Evolutionary conservation across 2,113 vertebrate genomes (phyloP).

Genomic region (Ophiodon elongatus): DNA sequence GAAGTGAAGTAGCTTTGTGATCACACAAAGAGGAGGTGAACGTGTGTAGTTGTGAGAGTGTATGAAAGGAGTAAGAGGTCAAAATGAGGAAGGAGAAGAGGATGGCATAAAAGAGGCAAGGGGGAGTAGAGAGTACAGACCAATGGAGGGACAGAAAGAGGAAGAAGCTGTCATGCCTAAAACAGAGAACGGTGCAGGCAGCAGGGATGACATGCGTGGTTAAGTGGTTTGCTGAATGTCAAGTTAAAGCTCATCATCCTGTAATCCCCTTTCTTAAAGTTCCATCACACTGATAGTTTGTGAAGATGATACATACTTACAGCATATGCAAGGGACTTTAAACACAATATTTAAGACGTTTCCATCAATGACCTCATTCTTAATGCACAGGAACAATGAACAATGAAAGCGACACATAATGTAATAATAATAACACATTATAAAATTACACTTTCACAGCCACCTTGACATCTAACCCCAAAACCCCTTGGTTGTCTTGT

Average conservation of each 20-base stretch:
- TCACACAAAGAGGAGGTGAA: conserved; percentile 11
- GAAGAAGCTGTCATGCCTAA: conserved; percentile 22
- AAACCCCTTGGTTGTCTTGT: not conserved
- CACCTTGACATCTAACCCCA: not conserved
- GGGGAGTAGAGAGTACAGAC: conserved; percentile 20
- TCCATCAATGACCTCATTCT: conserved; percentile 3
- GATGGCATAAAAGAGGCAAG: conserved; percentile 13
- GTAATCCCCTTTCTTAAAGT: conserved; percentile 46
- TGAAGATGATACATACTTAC: not conserved
- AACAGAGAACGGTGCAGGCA: conserved; percentile 47
- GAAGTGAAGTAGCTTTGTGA: not conserved
- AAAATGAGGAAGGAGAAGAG: conserved; percentile 32
- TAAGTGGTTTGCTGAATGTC: conserved; percentile 64
- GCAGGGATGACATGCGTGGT: conserved; percentile 49
- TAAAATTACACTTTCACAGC: not conserved
- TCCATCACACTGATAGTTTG: conserved; percentile 19
- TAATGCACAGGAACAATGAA: not conserved
- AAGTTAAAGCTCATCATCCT: conserved; percentile 51
- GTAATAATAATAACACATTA: not conserved
- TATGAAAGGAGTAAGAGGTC: conserved; percentile 40
- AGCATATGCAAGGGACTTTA: not conserved
- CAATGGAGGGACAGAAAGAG: conserved; percentile 5
- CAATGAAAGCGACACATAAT: not conserved
- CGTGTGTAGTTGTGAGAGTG: conserved; percentile 10
- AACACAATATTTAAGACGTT: not conserved